These are phyloP conservation scores for Girardinichthys multiradiatus DNA, from an alignment of 2,113 vertebrate species.

Conservation along the genomic window DNA sequence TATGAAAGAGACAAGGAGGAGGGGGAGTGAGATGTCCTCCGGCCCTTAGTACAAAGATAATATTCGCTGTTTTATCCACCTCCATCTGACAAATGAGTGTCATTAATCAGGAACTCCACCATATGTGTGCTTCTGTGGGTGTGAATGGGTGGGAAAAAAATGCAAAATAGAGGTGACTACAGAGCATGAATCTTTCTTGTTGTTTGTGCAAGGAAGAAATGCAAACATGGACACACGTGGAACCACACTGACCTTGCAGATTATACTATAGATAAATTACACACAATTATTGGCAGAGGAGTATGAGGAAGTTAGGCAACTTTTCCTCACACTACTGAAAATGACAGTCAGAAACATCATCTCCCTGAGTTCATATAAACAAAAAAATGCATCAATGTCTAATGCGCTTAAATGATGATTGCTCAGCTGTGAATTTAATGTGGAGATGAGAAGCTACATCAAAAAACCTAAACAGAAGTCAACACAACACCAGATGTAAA, in stretches of 20 bases:
- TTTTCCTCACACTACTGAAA: not conserved
- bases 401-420: no score
- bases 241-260: constrained; percentile 23
- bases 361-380: no score
- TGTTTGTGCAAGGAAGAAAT: constrained; percentile 50
- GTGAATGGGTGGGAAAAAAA: constrained; percentile 3
- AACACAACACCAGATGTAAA: no score
- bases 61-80: constrained; percentile 80
- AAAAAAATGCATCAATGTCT: no score
- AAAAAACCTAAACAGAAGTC: no score
- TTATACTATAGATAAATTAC: constrained; percentile 26
- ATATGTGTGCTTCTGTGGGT: constrained; percentile 17
- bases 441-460: no score
- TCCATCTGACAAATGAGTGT: constrained; percentile 78
- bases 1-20: constrained; percentile 72
- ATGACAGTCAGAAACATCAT: not conserved
- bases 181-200: constrained; percentile 31
- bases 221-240: constrained; percentile 39
- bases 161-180: constrained; percentile 41
- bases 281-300: not conserved
- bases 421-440: no score
- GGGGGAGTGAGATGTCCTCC: constrained; percentile 55
- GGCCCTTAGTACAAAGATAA: constrained; percentile 78
- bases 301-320: not conserved
- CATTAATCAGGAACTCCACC: constrained; percentile 71